These are phyloP conservation scores for Drosophila chauvacae DNA, from an alignment of 1,140 invertebrate genomes.

Conservation along the genomic window DNA sequence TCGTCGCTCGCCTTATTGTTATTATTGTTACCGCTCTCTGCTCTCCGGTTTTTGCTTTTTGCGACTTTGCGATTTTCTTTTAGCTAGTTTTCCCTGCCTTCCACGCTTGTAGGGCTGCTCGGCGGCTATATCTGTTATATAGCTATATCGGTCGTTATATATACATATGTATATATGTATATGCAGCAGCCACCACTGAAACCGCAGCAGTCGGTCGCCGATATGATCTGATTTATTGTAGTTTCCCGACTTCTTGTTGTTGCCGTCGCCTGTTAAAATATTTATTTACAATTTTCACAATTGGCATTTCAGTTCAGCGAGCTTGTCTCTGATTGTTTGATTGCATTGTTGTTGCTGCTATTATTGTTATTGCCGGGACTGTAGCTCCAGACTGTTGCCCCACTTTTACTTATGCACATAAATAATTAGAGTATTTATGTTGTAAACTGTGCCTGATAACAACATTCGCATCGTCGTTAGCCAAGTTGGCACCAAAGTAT, in stretches of 20 bases:
- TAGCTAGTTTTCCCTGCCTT: conserved; percentile 42
- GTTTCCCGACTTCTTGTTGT: conserved; percentile 68
- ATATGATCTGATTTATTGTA: conserved; percentile 82
- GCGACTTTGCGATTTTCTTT: conserved; percentile 49
- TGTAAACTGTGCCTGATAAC: conserved; percentile 41
- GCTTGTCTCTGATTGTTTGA: conserved; percentile 60
- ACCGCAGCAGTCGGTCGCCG: conserved; percentile 57
- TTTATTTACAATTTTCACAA: conserved; percentile 83
- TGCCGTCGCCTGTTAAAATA: conserved; percentile 73
- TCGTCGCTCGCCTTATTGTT: conserved; percentile 49
- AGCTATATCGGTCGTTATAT: conserved; percentile 20
- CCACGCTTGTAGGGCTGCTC: conserved; percentile 48
- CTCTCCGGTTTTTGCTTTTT: conserved; percentile 19
- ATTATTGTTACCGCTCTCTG: conserved; percentile 32
- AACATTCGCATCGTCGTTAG: conserved; percentile 49
- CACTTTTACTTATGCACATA: conserved; percentile 68
- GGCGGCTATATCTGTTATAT: conserved; percentile 20
- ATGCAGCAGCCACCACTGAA: conserved; percentile 30
- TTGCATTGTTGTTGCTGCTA: conserved; percentile 44
- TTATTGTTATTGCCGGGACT: conserved; percentile 24
- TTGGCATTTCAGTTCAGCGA: conserved; percentile 69
- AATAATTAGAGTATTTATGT: conserved; percentile 59
- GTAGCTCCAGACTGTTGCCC: conserved; percentile 48
- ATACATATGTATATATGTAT: neutral
- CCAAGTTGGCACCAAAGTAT: conserved; percentile 36